These are phyloP conservation scores for Ochropleura leucogaster DNA, from an alignment of 2,888 invertebrate genomes.

Conservation along the genomic window DNA sequence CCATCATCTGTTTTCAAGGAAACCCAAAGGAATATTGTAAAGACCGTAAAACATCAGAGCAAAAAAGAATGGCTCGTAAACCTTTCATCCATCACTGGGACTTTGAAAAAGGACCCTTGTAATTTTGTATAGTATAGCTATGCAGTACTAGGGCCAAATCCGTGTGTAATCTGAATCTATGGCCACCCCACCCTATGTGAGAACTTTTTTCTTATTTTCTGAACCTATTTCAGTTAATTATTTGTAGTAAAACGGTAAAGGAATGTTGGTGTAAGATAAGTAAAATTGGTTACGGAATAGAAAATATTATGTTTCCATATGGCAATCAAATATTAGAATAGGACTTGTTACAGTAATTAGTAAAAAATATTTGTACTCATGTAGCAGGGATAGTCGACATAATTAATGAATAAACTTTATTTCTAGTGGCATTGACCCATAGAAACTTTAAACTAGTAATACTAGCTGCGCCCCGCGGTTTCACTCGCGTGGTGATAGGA, in stretches of 20 bases:
- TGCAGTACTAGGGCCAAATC: background rate
- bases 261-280: background rate
- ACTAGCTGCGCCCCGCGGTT: no score
- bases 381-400: no score
- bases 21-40: background rate
- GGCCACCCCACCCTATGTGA: background rate
- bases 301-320: background rate
- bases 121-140: background rate
- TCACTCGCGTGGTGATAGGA: no score
- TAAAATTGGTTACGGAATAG: no score
- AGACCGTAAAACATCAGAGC: background rate
- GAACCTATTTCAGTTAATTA: background rate
- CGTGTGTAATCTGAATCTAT: slow-evolving; percentile 8
- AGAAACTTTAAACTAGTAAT: no score
- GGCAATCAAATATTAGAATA: background rate
- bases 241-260: background rate
- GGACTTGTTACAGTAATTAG: background rate
- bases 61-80: background rate
- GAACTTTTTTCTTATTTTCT: background rate
- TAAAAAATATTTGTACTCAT: no score
- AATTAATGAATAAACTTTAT: no score
- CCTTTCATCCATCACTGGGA: slow-evolving; percentile 5
- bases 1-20: background rate
- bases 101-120: background rate
- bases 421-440: no score